These are phyloP conservation scores for Drosophila seclusa DNA, from an alignment of 2,888 invertebrate genomes.

Conservation along the genomic window DNA sequence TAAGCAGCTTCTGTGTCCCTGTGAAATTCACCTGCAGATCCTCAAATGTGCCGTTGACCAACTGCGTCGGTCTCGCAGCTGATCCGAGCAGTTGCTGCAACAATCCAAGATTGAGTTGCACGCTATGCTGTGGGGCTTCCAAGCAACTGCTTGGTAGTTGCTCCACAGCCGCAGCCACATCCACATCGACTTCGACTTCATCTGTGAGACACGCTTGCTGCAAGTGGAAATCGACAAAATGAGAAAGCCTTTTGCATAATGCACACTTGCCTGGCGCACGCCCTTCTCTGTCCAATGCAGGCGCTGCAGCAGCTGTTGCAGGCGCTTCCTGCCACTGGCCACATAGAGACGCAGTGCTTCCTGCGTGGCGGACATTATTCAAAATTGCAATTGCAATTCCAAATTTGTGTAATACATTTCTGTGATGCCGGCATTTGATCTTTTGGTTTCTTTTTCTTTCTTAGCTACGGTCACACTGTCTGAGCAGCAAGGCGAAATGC, in stretches of 20 bases:
- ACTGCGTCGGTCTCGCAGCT: background rate
- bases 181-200: background rate
- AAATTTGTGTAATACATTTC: background rate
- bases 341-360: conserved; percentile 50
- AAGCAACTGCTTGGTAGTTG: conserved; percentile 33
- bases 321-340: conserved; percentile 42
- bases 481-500: background rate
- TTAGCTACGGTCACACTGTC: conserved; percentile 14
- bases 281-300: conserved; percentile 74
- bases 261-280: conserved; percentile 55
- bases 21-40: conserved; percentile 75
- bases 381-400: background rate
- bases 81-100: conserved; percentile 53
- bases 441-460: background rate
- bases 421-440: background rate
- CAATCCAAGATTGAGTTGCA: conserved; percentile 23
- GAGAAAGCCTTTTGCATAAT: background rate
- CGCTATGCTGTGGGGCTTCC: conserved; percentile 10
- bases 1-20: conserved; percentile 65
- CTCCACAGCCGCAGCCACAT: background rate
- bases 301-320: conserved; percentile 59
- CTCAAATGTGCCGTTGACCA: conserved; percentile 56
- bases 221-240: background rate
- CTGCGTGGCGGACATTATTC: conserved; percentile 8
- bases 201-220: background rate